Evolutionary conservation across 2,797 vertebrate genomes (phyloP), one percentile per base, ranked within the genome.

Genomic region (Botia almorhae): DNA sequence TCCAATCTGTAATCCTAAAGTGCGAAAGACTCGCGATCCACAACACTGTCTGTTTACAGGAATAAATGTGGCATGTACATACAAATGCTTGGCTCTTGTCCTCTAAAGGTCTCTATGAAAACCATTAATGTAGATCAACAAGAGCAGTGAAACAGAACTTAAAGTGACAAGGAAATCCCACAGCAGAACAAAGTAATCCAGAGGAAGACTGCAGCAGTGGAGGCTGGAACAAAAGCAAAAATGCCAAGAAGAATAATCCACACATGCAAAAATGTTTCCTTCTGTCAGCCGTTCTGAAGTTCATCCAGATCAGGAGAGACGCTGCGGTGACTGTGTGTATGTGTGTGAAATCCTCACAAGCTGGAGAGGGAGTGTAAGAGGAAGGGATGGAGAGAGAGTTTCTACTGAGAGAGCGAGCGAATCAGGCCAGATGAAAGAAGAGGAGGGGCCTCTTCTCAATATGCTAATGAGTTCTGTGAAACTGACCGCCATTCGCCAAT

Each of bases 341-440:
- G 33, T 39, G 29, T 58, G 76, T 82, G 69, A 82, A n/a, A n/a
- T 56, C 61, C 60, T 73, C 77, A 65, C 53, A 29, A 64, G 48
- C 67, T 69, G 84, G 19, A 73, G 39, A 51, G 48, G 65, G 55
- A 70, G 68, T 56, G 13, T 75, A 56, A 33, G 50, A 82, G 75
- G 19, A 76, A 80, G 69, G 56, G 63, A 76, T 63, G 70, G n/a
- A 56, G 33, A 69, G 48, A 63, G 69, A 56, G 36, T 26, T 58
- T 23, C n/a, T 19, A 67, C 29, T 36, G 53, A 74, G 61, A 55
- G 77, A 61, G 75, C 61, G 73, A 64, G 60, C 58, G 63, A 84
- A 87, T 78, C 80, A 78, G 82, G 82, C 77, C 72, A 81, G 81
- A 48, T 77, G 75, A 70, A 64, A 80, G 67, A 74, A 69, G 51